These are phyloP conservation scores for Hippocampus kuda DNA, from an alignment of 2,797 vertebrate genomes.

Conservation along the genomic window DNA sequence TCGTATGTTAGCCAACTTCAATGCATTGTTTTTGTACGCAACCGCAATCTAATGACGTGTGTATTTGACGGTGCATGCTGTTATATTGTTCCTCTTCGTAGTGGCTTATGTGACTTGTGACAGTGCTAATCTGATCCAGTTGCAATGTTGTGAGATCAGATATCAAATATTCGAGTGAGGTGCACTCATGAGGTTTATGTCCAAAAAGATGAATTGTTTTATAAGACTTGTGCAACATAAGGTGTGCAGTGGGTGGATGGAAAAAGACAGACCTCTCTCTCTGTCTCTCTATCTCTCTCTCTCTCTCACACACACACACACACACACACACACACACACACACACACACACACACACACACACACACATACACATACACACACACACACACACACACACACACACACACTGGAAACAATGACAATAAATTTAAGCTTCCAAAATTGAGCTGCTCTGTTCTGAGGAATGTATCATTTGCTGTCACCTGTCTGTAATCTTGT, in stretches of 20 bases:
- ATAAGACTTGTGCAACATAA: slow-evolving; percentile 63
- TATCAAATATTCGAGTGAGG: slow-evolving; percentile 17
- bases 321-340: too few species aligned
- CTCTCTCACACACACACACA: background rate
- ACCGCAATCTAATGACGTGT: slow-evolving; percentile 26
- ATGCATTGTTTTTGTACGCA: slow-evolving; percentile 42
- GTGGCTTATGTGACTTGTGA: slow-evolving; percentile 21
- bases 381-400: slow-evolving; percentile 9
- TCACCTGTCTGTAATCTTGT: slow-evolving; percentile 52
- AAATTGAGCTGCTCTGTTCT: slow-evolving; percentile 30
- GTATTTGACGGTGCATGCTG: slow-evolving; percentile 46
- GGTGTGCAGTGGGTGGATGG: slow-evolving; percentile 52
- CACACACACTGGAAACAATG: slow-evolving; percentile 29
- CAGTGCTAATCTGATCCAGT: slow-evolving; percentile 23
- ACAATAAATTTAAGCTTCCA: slow-evolving; percentile 28
- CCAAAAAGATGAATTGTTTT: slow-evolving; percentile 52
- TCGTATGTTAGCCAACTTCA: slow-evolving; percentile 21
- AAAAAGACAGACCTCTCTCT: slow-evolving; percentile 24
- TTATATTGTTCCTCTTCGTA: slow-evolving; percentile 28
- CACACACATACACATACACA: too few species aligned
- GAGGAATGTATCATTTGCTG: slow-evolving; percentile 28
- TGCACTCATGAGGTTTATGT: slow-evolving; percentile 35
- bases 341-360: too few species aligned
- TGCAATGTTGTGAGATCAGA: slow-evolving; percentile 20
- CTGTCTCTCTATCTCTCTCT: too few species aligned